Evolutionary conservation across 2,888 invertebrate genomes (phyloP), one percentile per base, ranked within the genome.

Genomic region (Alloplasta piceator): DNA sequence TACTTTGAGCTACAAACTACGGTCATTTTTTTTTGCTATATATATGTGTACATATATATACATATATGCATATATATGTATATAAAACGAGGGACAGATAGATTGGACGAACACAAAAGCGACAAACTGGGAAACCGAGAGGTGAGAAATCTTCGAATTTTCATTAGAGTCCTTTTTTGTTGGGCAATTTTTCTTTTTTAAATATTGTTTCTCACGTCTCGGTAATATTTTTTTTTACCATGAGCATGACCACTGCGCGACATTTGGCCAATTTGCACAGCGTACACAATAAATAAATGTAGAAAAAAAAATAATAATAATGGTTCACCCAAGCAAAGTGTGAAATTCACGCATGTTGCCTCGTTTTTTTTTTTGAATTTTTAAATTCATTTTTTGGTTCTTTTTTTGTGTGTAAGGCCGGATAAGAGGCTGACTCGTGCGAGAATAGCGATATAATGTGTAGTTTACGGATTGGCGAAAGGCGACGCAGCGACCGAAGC

Each of bases 401-500:
- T 41, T 60, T 60, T 68, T 50, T 60, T 12, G 64, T 46, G 52
- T 60, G 55, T 52, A 26, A 71, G 60, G 71, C 74, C 78, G 73
- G 66, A 81, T 66, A 48, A 74, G 81, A 78, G 78, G 81, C 78
- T 78, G 74, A 71, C 26, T 43, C 66, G 73, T 78, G 81, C 80
- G 67, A 77, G 7, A 74, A 74, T 70, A 64, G 82, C 75, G 46
- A 75, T 71, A 71, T 39, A 75, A 46, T 75, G 39, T 72, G 67
- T 66, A 66, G 64, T 70, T 74, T 63, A 77, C 87, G 88, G 87
- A 89, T 90, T 91, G 91, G 90, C 90, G 84, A 91, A 90, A 91
- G 91, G 91, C 90, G 89, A 91, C 92, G 91, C 91, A 91, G 91
- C 90, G 91, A 90, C 88, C 87, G 88, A 91, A 91, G 91, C 91